A percentile compares a stretch with the other conserved stretches of the same genome.
Conservation (phyloP, 2,797 vertebrate species). For the Orestias chungarensis region DNA sequence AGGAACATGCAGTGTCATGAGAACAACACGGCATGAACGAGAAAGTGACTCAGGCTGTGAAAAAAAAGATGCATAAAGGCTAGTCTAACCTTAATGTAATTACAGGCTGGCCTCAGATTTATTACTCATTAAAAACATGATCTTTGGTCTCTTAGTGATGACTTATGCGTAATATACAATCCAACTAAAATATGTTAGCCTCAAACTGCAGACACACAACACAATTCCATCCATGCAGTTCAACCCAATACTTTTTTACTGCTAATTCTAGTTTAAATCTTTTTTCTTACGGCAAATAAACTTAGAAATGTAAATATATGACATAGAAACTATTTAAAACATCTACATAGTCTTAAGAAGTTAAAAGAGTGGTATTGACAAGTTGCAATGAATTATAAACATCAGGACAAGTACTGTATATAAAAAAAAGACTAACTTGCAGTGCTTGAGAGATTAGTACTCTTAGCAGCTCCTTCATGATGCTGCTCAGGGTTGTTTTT, state of each 20-base stretch:
- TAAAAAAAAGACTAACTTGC: no score
- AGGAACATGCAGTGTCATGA: slow-evolving; percentile 21
- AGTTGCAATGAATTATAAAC: neutral
- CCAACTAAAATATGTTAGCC: slow-evolving; percentile 6
- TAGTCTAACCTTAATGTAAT: slow-evolving; percentile 1
- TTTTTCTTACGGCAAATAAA: neutral
- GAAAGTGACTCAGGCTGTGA: slow-evolving; percentile 21
- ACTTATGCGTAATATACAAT: neutral
- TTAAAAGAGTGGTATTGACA: neutral
- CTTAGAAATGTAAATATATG: no score
- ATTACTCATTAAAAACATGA: slow-evolving; percentile 10
- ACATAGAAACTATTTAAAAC: neutral
- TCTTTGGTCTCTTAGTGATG: slow-evolving; percentile 7
- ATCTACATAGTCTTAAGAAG: neutral
- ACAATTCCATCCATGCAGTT: neutral
- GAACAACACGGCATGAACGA: slow-evolving; percentile 13
- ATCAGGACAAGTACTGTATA: no score
- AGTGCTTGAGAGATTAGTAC: no score
- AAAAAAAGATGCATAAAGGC: neutral
- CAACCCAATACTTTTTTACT: neutral
- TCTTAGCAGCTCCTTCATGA: no score
- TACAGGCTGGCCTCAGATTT: slow-evolving; percentile 12
- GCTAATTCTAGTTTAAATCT: neutral
- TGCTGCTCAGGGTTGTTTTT: no score
- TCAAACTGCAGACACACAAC: slow-evolving; percentile 15